Percentiles rank a stretch among this genome's conserved stretches.
Evolutionary conservation across 2,888 invertebrate species (phyloP).

Genomic region (Aporophyla nigra): DNA sequence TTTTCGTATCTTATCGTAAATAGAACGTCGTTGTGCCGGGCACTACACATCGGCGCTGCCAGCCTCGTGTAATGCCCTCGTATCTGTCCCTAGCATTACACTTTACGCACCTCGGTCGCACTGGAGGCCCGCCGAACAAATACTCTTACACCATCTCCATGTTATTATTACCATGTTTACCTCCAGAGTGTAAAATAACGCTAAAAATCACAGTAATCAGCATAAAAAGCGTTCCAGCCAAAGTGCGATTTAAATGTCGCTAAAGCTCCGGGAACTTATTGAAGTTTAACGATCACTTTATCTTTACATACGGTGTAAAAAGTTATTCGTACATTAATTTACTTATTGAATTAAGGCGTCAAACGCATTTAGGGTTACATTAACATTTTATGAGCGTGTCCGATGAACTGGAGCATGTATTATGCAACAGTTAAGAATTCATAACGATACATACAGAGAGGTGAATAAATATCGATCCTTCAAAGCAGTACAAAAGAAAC

Average conservation of each 20-base stretch:
- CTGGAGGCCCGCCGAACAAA: slow-evolving; percentile 64
- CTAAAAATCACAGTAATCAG: slow-evolving; percentile 59
- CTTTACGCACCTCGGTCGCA: slow-evolving; percentile 74
- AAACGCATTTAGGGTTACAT: slow-evolving; percentile 36
- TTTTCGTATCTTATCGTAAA: slow-evolving; percentile 48
- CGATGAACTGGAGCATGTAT: slow-evolving; percentile 15
- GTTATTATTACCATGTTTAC: slow-evolving; percentile 62
- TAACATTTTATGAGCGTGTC: slow-evolving; percentile 32
- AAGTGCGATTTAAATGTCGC: slow-evolving; percentile 49
- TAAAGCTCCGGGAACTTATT: slow-evolving; percentile 40
- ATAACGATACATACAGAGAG: slow-evolving; percentile 11
- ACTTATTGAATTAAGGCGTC: slow-evolving; percentile 43
- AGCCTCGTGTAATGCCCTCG: slow-evolving; percentile 65
- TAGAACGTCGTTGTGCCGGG: slow-evolving; percentile 17
- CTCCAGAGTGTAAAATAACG: slow-evolving; percentile 59
- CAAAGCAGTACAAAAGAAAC: slow-evolving; percentile 29
- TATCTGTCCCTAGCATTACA: slow-evolving; percentile 74
- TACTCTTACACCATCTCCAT: slow-evolving; percentile 54
- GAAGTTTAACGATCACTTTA: slow-evolving; percentile 46
- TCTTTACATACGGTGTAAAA: slow-evolving; percentile 29
- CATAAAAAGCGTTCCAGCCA: slow-evolving; percentile 40
- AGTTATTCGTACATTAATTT: not conserved
- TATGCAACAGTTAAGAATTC: slow-evolving; percentile 26
- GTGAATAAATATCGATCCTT: slow-evolving; percentile 40
- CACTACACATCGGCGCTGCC: slow-evolving; percentile 2